Conservation (phyloP, 2,797 vertebrate genomes). For the Numenius phaeopus region DNA sequence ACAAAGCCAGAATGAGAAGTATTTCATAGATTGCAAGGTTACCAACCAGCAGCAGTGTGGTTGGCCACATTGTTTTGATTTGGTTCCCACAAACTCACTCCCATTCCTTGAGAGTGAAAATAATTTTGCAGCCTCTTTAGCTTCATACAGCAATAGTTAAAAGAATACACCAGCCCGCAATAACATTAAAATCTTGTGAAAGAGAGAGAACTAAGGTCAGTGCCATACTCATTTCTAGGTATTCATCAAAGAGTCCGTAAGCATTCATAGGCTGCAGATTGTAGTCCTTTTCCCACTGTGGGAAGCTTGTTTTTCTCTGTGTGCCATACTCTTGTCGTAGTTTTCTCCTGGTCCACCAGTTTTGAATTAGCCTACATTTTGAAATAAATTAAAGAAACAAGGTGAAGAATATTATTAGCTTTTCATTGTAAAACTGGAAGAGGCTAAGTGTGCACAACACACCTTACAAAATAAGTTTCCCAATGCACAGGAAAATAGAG, state of each 20-base stretch:
- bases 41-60: neutral
- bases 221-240: constrained; percentile 93
- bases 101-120: neutral
- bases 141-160: neutral
- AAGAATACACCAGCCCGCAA: neutral
- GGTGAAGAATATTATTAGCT: neutral
- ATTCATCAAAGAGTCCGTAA: constrained; percentile 94
- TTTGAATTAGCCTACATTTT: constrained; percentile 87
- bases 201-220: neutral
- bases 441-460: neutral
- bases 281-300: constrained; percentile 94
- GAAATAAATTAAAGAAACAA: constrained; percentile 16
- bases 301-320: constrained; percentile 85
- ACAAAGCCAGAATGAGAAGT: neutral
- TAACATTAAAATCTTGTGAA: neutral
- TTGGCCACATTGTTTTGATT: neutral
- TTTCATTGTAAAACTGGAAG: neutral
- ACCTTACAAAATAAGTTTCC: neutral
- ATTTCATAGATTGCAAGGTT: neutral
- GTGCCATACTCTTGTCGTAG: constrained; percentile 86
- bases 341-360: constrained; percentile 93
- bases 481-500: neutral
- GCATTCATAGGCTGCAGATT: constrained; percentile 93
- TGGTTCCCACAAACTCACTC: neutral
- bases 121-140: neutral